These are phyloP conservation scores for Neoitamus cyanurus DNA, from an alignment of 2,888 invertebrate species.

Conservation along the genomic window DNA sequence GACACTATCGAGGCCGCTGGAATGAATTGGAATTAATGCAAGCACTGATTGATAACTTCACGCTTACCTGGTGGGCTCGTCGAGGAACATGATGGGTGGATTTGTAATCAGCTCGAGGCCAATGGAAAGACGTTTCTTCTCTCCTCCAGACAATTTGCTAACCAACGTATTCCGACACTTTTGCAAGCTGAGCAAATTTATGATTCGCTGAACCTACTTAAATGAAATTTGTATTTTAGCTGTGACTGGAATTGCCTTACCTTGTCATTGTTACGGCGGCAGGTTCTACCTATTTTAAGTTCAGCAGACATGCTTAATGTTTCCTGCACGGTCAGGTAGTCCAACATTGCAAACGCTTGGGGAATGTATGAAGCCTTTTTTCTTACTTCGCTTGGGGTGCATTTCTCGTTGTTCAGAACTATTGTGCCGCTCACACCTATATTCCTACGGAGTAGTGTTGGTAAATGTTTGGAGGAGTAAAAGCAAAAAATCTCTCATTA, in stretches of 20 bases:
- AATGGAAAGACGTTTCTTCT: conserved; percentile 88
- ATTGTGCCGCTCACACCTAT: conserved; percentile 72
- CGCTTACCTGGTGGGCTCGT: conserved; percentile 88
- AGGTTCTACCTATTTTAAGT: conserved; percentile 75
- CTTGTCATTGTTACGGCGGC: background rate
- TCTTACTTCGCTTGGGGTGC: conserved; percentile 75
- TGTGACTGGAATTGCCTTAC: background rate
- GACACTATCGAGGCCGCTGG: conserved; percentile 83
- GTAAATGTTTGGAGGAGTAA: conserved; percentile 5
- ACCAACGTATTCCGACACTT: conserved; percentile 75
- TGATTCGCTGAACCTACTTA: conserved; percentile 68
- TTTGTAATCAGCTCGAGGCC: conserved; percentile 90
- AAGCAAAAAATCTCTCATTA: conserved; percentile 59
- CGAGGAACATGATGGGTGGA: conserved; percentile 93
- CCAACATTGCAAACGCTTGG: conserved; percentile 84
- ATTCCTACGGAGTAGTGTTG: conserved; percentile 53
- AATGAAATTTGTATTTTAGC: background rate
- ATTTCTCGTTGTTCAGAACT: conserved; percentile 74
- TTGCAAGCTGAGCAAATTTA: conserved; percentile 78
- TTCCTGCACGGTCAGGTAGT: conserved; percentile 84
- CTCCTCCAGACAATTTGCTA: conserved; percentile 83
- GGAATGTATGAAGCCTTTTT: conserved; percentile 79
- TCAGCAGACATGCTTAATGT: conserved; percentile 85
- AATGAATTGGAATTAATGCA: too few species aligned
- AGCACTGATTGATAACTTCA: background rate